Evolutionary conservation across 2,888 invertebrate genomes (phyloP).

Genomic region (Polydesmus complanatus): DNA sequence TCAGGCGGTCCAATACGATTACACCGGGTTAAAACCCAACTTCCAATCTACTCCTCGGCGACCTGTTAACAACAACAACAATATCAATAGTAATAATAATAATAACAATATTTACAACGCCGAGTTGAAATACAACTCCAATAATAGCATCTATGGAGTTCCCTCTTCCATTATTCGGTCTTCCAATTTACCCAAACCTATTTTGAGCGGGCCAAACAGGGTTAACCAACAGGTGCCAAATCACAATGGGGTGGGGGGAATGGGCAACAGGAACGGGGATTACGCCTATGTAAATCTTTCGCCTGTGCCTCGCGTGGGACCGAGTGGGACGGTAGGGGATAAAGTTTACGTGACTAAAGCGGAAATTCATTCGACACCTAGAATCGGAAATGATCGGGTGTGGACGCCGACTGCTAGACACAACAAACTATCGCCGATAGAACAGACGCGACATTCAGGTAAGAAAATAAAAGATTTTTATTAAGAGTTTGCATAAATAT

Average conservation of each 20-base stretch:
- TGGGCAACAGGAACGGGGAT: background rate
- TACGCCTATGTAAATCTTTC: background rate
- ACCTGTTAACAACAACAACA: background rate
- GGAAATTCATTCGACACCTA: background rate
- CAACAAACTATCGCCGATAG: too few relatives aligned
- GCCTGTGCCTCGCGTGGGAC: background rate
- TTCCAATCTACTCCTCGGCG: background rate
- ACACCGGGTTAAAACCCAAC: too few relatives aligned
- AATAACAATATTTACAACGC: background rate
- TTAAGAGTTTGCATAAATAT: too few relatives aligned
- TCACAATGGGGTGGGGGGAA: background rate
- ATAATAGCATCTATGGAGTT: background rate
- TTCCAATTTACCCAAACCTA: background rate
- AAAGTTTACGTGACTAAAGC: background rate
- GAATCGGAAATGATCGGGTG: too few relatives aligned
- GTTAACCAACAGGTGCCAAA: background rate
- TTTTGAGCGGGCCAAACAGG: background rate
- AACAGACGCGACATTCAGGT: too few relatives aligned
- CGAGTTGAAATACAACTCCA: background rate
- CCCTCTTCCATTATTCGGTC: background rate
- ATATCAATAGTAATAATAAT: background rate
- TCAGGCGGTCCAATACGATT: background rate
- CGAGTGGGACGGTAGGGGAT: background rate
- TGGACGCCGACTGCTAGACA: too few relatives aligned
- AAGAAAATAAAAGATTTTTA: too few relatives aligned